A percentile compares a stretch with the other conserved stretches of the same genome.
Conservation (phyloP, 2,888 invertebrate genomes). For the Meandrusa payeni region DNA sequence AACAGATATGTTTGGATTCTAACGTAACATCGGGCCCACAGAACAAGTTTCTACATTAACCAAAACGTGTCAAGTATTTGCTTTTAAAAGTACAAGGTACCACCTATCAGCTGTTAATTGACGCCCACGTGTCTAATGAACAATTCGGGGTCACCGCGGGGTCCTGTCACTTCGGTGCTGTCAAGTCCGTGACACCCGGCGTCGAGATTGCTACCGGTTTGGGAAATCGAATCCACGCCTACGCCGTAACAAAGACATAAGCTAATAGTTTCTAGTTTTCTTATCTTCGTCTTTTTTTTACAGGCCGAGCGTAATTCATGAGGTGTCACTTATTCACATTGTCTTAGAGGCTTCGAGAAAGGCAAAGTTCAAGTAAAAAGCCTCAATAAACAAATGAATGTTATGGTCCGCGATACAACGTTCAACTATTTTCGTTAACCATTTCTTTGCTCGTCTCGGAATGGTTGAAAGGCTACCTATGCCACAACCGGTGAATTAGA, state of each 20-base stretch:
- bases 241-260: constrained; percentile 13
- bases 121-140: constrained; percentile 46
- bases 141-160: constrained; percentile 40
- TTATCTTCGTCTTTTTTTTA: constrained; percentile 8
- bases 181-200: constrained; percentile 35
- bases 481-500: too few species aligned
- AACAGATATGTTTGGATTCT: neutral
- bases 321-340: too few species aligned
- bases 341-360: too few species aligned
- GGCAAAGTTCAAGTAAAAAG: too few species aligned
- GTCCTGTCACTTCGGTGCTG: constrained; percentile 42
- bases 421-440: too few species aligned
- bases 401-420: too few species aligned
- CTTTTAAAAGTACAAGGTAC: constrained; percentile 36
- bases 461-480: too few species aligned
- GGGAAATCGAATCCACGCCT: constrained; percentile 25
- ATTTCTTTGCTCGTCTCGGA: too few species aligned
- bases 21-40: too few species aligned
- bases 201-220: constrained; percentile 38
- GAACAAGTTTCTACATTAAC: constrained; percentile 33
- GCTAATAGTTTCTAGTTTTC: constrained; percentile 1
- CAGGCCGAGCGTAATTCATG: too few species aligned
- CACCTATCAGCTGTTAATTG: constrained; percentile 63
- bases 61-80: constrained; percentile 37
- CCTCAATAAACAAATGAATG: too few species aligned